Evolutionary conservation across 2,797 vertebrate genomes (phyloP).

Genomic region (Sebastolobus alascanus): DNA sequence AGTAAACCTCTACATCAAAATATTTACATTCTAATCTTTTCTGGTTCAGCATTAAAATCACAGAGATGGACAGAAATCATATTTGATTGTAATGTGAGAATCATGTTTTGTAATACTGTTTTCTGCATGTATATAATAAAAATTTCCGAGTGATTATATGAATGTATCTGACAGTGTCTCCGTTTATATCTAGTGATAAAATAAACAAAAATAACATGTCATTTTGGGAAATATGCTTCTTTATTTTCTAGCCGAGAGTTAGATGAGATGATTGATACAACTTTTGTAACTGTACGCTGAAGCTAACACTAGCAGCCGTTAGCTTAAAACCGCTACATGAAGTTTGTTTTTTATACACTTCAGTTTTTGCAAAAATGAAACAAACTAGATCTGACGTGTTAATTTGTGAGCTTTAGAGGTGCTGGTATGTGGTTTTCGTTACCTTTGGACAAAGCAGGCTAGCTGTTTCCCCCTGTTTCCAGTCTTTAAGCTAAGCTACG

Average conservation of each 20-base stretch:
- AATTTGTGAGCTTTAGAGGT: not conserved
- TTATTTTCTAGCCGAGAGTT: not conserved
- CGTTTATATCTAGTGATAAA: not conserved
- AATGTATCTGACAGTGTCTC: conserved; percentile 11
- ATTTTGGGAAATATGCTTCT: not conserved
- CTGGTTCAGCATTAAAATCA: conserved; percentile 39
- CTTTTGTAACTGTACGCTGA: rapidly evolving
- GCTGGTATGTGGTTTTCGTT: not conserved
- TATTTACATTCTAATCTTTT: conserved; percentile 21
- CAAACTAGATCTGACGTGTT: not conserved
- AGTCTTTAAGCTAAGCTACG: not conserved
- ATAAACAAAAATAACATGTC: not conserved
- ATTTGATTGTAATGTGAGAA: conserved; percentile 41
- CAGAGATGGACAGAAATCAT: conserved; percentile 21
- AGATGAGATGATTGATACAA: not conserved
- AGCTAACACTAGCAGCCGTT: not conserved
- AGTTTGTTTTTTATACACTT: not conserved
- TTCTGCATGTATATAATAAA: conserved; percentile 61
- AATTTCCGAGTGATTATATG: conserved; percentile 44
- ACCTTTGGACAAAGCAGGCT: not conserved
- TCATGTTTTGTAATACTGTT: conserved; percentile 47
- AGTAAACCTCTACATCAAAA: conserved; percentile 2
- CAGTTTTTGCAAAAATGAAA: not conserved
- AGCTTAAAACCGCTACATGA: not conserved
- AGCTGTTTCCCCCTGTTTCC: not conserved